These are phyloP conservation scores for Ibidorhyncha struthersii DNA, from an alignment of 2,113 vertebrate species.

Conservation along the genomic window DNA sequence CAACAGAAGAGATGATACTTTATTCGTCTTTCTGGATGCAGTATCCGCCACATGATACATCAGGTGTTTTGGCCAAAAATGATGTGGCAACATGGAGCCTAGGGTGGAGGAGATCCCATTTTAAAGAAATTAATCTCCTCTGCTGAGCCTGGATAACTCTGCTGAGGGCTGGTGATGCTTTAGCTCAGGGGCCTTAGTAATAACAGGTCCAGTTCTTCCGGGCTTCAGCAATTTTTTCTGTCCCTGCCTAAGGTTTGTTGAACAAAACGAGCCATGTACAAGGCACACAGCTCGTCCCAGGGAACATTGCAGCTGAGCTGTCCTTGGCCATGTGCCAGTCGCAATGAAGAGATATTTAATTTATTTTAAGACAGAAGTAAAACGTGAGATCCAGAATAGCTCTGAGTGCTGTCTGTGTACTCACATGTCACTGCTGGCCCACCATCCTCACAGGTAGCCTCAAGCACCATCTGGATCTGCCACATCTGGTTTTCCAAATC, in stretches of 20 bases:
- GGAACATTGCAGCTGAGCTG: neutral
- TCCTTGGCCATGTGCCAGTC: neutral
- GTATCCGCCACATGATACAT: neutral
- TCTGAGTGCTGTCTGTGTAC: neutral
- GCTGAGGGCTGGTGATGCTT: neutral
- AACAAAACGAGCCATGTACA: neutral
- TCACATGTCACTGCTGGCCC: fast-evolving
- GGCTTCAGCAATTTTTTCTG: neutral
- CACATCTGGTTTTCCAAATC: neutral
- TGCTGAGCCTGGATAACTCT: neutral
- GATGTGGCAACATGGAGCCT: neutral
- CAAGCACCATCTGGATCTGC: neutral
- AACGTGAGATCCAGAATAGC: neutral
- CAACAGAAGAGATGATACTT: neutral
- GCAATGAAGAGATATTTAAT: neutral
- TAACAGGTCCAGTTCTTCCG: neutral
- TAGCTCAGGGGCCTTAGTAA: neutral
- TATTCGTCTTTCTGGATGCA: fast-evolving
- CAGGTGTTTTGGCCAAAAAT: neutral
- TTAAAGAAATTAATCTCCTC: neutral
- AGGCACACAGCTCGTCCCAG: neutral
- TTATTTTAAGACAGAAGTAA: neutral
- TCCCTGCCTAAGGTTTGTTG: neutral
- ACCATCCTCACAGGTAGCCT: neutral
- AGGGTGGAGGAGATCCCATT: neutral